phyloP scores from a whole-genome alignment of 2,113 vertebrate species.

The Pristiophorus japonicus region DNA sequence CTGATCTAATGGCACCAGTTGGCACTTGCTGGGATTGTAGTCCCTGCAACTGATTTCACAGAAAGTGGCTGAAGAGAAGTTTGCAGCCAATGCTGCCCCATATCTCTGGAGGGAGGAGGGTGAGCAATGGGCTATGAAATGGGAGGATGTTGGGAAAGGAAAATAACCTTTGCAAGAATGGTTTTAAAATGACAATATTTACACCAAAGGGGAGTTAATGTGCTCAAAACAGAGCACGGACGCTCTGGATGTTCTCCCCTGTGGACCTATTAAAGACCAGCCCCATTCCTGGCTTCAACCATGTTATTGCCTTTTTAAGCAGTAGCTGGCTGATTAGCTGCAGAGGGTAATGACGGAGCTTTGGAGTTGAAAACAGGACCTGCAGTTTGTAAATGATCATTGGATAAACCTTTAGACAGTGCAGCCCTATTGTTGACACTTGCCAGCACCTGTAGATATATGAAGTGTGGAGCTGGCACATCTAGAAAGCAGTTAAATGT shows the following conservation, averaged over 20 bases:
- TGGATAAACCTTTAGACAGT: conserved; percentile 71
- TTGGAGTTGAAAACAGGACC: conserved; percentile 57
- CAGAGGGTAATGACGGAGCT: conserved; percentile 55
- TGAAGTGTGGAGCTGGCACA: conserved; percentile 65
- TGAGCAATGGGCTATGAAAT: not conserved
- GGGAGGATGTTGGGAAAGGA: not conserved
- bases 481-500: conserved; percentile 57
- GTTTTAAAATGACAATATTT: not conserved
- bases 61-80: not conserved
- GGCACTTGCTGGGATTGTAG: not conserved
- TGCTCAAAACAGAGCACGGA: not conserved
- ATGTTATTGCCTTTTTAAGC: not conserved
- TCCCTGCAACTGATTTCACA: not conserved
- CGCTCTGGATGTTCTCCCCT: not conserved
- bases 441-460: conserved; percentile 72
- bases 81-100: not conserved
- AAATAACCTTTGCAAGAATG: not conserved
- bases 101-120: not conserved
- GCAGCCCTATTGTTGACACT: conserved; percentile 57
- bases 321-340: not conserved
- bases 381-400: conserved; percentile 42
- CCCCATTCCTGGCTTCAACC: not conserved
- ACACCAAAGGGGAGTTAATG: not conserved
- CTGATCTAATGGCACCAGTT: not conserved
- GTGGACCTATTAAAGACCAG: not conserved